A percentile compares a stretch with the other conserved stretches of the same genome.
phyloP scores from a whole-genome alignment of 1,140 invertebrate genomes.

The Macrobrachium rosenbergii region DNA sequence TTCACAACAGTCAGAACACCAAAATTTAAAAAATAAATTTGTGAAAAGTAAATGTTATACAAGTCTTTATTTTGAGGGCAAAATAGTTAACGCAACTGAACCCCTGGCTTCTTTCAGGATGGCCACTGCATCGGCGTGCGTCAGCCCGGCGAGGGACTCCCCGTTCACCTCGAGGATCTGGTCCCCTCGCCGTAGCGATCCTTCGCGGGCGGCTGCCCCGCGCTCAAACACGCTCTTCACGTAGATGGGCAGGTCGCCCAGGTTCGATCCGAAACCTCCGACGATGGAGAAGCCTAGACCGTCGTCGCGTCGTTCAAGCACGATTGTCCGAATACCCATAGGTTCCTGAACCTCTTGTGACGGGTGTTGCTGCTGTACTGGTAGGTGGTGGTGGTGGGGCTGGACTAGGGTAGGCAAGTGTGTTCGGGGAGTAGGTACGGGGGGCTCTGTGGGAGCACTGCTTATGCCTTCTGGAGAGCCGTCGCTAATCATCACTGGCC shows the following conservation, averaged over 20 bases:
- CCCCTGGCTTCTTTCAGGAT: constrained; percentile 75
- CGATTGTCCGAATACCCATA: constrained; percentile 71
- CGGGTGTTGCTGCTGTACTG: constrained; percentile 65
- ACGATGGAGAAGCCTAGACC: constrained; percentile 86
- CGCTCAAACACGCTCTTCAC: constrained; percentile 86
- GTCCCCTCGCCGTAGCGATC: constrained; percentile 77
- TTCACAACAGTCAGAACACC: constrained; percentile 50
- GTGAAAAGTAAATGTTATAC: constrained; percentile 7
- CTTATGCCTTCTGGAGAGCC: constrained; percentile 38
- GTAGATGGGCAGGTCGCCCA: constrained; percentile 84
- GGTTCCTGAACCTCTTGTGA: constrained; percentile 51
- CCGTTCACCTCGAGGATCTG: constrained; percentile 76
- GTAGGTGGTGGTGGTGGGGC: constrained; percentile 56
- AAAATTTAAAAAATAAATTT: constrained; percentile 52
- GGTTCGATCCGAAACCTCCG: constrained; percentile 82
- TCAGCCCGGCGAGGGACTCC: constrained; percentile 73
- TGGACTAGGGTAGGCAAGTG: constrained; percentile 33
- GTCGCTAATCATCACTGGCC: constrained; percentile 64
- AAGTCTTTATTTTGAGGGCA: constrained; percentile 68
- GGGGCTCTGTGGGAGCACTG: constrained; percentile 49
- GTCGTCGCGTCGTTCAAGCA: constrained; percentile 80
- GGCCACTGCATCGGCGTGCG: constrained; percentile 77
- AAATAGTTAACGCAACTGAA: constrained; percentile 74
- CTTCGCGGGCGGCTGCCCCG: constrained; percentile 80
- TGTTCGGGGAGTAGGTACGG: constrained; percentile 49